phyloP scores from a whole-genome alignment of 2,797 vertebrate genomes.

The Sphenodon punctatus region DNA sequence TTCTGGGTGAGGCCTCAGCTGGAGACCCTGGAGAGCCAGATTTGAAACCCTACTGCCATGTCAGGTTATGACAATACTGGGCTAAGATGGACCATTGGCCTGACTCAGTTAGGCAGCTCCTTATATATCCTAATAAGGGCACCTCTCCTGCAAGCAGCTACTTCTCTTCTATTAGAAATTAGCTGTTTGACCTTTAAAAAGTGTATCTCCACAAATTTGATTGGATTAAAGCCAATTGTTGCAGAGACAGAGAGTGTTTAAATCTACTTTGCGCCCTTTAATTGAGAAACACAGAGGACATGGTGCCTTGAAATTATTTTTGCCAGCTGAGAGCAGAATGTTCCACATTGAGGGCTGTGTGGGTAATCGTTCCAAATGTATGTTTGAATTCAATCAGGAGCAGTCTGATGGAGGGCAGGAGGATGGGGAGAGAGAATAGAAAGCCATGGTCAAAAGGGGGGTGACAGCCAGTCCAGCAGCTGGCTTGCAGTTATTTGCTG shows the following conservation, averaged over 20 bases:
- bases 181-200: not conserved
- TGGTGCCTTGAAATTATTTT: conserved; percentile 23
- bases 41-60: too few relatives aligned
- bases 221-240: conserved; percentile 8
- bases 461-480: not conserved
- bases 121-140: too few relatives aligned
- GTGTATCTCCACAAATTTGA: not conserved
- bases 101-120: too few relatives aligned
- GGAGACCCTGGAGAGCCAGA: too few relatives aligned
- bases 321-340: conserved; percentile 20
- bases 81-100: too few relatives aligned
- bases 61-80: too few relatives aligned
- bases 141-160: too few relatives aligned
- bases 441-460: conserved; percentile 11
- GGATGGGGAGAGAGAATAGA: conserved; percentile 17
- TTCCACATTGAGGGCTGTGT: conserved; percentile 36
- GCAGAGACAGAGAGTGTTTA: not conserved
- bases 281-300: not conserved
- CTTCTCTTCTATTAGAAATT: not conserved
- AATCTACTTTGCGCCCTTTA: conserved; percentile 16
- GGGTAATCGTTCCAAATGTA: conserved; percentile 20
- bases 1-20: too few relatives aligned
- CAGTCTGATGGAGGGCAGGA: not conserved
- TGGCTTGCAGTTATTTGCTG: conserved; percentile 28
- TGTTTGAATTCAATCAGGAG: conserved; percentile 16